A percentile compares a stretch with the other conserved stretches of the same genome.
Evolutionary conservation across 2,888 invertebrate genomes (phyloP).

Genomic region (Crocallis elinguaria): DNA sequence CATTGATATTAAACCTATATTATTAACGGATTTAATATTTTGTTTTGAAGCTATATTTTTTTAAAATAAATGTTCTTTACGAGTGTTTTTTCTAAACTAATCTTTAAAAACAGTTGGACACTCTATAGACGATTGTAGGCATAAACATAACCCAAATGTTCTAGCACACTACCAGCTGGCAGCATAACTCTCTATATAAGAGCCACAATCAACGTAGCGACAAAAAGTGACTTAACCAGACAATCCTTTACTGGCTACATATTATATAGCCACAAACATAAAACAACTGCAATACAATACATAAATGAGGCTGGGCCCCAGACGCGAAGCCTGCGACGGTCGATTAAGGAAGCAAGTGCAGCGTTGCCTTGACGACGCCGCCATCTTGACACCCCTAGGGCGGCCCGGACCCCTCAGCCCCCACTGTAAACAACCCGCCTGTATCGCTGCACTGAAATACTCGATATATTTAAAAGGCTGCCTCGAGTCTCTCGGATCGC

Average conservation of each 20-base stretch:
- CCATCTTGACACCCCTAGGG: constrained; percentile 74
- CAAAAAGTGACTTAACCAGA: neutral
- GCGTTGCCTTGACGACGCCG: constrained; percentile 81
- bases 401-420: constrained; percentile 48
- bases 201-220: neutral
- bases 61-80: too few species aligned
- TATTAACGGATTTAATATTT: too few species aligned
- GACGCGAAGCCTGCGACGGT: constrained; percentile 76
- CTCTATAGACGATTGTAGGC: too few species aligned
- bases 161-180: too few species aligned
- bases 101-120: too few species aligned
- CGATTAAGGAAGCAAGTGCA: constrained; percentile 85
- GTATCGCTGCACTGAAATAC: constrained; percentile 83
- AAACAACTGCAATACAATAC: constrained; percentile 80
- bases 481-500: constrained; percentile 61
- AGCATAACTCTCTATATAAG: too few species aligned
- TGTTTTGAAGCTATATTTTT: too few species aligned
- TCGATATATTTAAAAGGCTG: constrained; percentile 81
- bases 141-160: too few species aligned
- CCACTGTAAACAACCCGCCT: constrained; percentile 79
- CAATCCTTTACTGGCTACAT: constrained; percentile 8
- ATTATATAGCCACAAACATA: constrained; percentile 40
- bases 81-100: too few species aligned
- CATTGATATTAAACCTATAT: too few species aligned
- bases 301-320: constrained; percentile 70